These are phyloP conservation scores for Bufo gargarizans DNA, from an alignment of 2,113 vertebrate species.

Conservation along the genomic window DNA sequence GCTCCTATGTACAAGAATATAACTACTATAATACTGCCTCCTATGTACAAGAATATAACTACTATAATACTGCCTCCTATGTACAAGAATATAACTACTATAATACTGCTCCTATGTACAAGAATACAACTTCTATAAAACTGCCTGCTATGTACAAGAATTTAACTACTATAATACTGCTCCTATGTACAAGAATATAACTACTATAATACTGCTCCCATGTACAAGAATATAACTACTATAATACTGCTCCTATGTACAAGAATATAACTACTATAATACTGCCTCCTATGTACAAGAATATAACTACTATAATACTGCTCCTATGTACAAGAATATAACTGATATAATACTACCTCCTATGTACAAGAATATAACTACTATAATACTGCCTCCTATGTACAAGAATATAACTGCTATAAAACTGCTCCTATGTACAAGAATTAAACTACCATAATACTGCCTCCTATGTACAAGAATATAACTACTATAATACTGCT, in stretches of 20 bases:
- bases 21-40: background rate
- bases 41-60: background rate
- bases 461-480: constrained; percentile 7
- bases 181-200: background rate
- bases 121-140: no score
- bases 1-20: background rate
- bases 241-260: background rate
- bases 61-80: background rate
- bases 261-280: background rate
- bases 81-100: no score
- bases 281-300: background rate
- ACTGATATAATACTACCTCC: background rate
- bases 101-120: no score
- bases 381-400: constrained; percentile 8
- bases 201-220: background rate
- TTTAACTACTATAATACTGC: background rate
- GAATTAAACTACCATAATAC: constrained; percentile 17
- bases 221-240: background rate
- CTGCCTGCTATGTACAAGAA: background rate
- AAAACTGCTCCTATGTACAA: background rate
- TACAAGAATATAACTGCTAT: constrained; percentile 5
- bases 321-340: constrained; percentile 1
- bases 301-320: constrained; percentile 11
- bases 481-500: constrained; percentile 14
- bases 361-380: constrained; percentile 14